These are phyloP conservation scores for Tuta absoluta DNA, from an alignment of 2,888 invertebrate genomes.

Conservation along the genomic window DNA sequence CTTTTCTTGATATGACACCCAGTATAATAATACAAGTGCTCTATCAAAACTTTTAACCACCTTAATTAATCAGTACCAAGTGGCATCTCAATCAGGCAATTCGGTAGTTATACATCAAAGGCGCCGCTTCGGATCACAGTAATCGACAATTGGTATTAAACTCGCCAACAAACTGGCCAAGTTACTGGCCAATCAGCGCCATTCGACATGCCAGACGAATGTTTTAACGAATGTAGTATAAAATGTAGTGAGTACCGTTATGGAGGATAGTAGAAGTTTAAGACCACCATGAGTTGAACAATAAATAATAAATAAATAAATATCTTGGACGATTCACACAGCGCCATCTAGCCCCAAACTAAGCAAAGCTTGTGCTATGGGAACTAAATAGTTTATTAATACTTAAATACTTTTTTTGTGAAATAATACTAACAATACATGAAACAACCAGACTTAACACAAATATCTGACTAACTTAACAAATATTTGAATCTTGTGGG, in stretches of 20 bases:
- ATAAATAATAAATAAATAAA: not conserved
- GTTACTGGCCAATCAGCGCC: slow-evolving; percentile 1
- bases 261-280: not conserved
- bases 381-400: no score
- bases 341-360: no score
- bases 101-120: slow-evolving; percentile 19
- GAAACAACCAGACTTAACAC: no score
- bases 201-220: slow-evolving; percentile 13
- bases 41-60: slow-evolving; percentile 12
- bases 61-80: slow-evolving; percentile 9
- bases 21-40: not conserved
- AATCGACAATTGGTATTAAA: slow-evolving; percentile 15
- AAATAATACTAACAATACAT: no score
- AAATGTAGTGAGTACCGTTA: not conserved
- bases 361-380: no score
- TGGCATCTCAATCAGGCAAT: slow-evolving; percentile 16
- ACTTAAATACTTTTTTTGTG: no score
- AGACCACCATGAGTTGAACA: not conserved
- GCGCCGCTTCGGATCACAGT: slow-evolving; percentile 14
- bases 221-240: slow-evolving; percentile 15
- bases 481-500: no score
- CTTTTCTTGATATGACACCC: not conserved
- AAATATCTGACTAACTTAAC: no score
- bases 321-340: no score
- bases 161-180: not conserved